Evolutionary conservation across 2,888 invertebrate genomes (phyloP).

Genomic region (Ferdinandea cuprea): DNA sequence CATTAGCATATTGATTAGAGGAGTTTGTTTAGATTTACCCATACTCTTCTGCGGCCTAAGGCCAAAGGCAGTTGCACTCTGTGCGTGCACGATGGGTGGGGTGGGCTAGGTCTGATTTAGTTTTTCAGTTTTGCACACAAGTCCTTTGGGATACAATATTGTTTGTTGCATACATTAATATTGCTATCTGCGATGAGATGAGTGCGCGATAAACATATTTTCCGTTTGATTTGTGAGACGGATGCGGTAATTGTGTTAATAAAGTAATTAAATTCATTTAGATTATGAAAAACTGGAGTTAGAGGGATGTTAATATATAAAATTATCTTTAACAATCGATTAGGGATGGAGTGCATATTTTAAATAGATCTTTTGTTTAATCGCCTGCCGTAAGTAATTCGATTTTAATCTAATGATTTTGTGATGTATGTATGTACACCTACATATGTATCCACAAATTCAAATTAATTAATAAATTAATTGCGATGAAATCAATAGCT

Average conservation of each 20-base stretch:
- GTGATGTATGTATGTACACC: constrained; percentile 17
- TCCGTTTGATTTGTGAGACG: constrained; percentile 66
- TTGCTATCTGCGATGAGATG: constrained; percentile 53
- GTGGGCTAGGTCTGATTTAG: constrained; percentile 8
- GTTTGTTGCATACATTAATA: constrained; percentile 45
- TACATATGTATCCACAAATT: no score
- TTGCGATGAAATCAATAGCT: constrained; percentile 4
- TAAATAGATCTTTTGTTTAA: constrained; percentile 36
- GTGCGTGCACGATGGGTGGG: background rate
- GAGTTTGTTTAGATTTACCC: constrained; percentile 35
- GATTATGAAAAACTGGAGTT: background rate
- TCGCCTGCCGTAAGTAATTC: constrained; percentile 51
- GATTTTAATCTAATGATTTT: constrained; percentile 63
- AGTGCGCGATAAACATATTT: constrained; percentile 48
- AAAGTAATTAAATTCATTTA: constrained; percentile 62
- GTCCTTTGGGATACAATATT: constrained; percentile 35
- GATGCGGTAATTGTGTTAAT: constrained; percentile 56
- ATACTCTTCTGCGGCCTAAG: background rate
- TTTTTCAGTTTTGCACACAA: constrained; percentile 16
- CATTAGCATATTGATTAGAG: constrained; percentile 72
- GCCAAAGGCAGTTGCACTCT: background rate
- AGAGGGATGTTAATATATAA: background rate
- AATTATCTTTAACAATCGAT: constrained; percentile 48
- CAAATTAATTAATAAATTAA: constrained; percentile 8
- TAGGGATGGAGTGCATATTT: constrained; percentile 28